Base-by-base conservation (phyloP, 2,797 vertebrate species). In the Hippoglossus hippoglossus region DNA sequence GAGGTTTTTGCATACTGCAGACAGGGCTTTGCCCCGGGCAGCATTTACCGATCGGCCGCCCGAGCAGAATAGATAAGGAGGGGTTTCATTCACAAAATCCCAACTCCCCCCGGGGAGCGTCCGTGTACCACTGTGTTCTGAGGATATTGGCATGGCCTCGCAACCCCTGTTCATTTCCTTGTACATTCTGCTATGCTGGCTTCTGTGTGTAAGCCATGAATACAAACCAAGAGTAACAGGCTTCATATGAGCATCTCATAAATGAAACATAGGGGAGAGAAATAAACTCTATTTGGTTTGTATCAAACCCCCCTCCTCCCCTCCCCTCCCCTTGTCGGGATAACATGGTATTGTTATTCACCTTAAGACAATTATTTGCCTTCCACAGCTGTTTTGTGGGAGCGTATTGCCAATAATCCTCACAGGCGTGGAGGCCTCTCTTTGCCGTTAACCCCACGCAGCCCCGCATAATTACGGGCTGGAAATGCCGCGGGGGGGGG, bases 331-430 rank as follows among this genome's bases (percentile, higher is more conserved):
- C 50, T 67, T 2, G 53, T 53, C 1, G 15, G 28, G 61, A 84
- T 80, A 81, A 80, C 67, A 81, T 59, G 41, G 57, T 63, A 86
- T 87, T 88, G 76, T 88, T 87, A 83, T 89, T 87, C 85, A 87
- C 79, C 84, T 82, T 84, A 84, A 91, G 87, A 92, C 77, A 89
- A 89, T 89, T 80, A 88, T 89, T 89, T 89, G 83, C 82, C 72
- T 82, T 83, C 79, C 72, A 36, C 55, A 77, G 81, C 67, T 85
- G 75, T 83, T 79, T 83, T 77, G 60, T 83, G 39, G 49, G 50
- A 84, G 74, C 41, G 19, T 46, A 80, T 80, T 87, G 79, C 55
- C 84, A 85, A 86, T 89, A 87, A 88, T 89, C 87, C 77, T 84
- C 82, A 71, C 70, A 84, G 76, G 69, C 46, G 39, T 65, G 1